A percentile compares a stretch with the other conserved stretches of the same genome.
phyloP scores from a whole-genome alignment of 2,113 vertebrate genomes.

The Pachypanchax playfairii region DNA sequence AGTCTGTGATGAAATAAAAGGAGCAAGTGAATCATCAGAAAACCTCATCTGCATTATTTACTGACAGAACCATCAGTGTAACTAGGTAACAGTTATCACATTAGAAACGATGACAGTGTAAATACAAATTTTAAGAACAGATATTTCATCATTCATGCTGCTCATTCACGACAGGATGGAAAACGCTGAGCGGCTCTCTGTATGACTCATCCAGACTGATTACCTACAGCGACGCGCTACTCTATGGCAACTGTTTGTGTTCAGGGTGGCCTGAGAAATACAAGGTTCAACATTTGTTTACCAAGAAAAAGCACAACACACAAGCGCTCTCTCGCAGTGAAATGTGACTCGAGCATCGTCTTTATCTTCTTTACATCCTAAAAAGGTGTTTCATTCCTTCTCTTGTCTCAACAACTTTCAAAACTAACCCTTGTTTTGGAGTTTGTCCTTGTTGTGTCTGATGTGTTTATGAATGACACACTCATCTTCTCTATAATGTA shows the following conservation, averaged over 20 bases:
- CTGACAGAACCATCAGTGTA: background rate
- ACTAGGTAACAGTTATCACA: constrained; percentile 2
- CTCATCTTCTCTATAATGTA: constrained; percentile 14
- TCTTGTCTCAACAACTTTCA: constrained; percentile 42
- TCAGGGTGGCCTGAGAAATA: constrained; percentile 27
- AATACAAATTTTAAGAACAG: background rate
- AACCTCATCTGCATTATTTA: background rate
- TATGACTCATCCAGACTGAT: constrained; percentile 55
- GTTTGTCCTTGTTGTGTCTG: constrained; percentile 9
- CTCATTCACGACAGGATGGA: background rate
- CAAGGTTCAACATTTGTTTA: constrained; percentile 9
- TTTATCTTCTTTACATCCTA: constrained; percentile 39
- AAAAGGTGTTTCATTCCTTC: constrained; percentile 1
- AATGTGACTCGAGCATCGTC: background rate
- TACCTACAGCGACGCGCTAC: constrained; percentile 34
- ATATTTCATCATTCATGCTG: background rate
- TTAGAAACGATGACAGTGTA: background rate
- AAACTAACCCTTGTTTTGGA: no score
- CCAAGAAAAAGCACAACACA: constrained; percentile 1
- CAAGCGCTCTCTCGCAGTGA: background rate
- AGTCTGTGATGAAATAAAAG: constrained; percentile 2
- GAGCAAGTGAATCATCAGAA: background rate
- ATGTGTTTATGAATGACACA: constrained; percentile 5
- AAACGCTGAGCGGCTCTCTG: constrained; percentile 10
- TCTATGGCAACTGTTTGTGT: constrained; percentile 52